Evolutionary conservation across 2,797 vertebrate genomes (phyloP).

Genomic region (Halcyon badia): DNA sequence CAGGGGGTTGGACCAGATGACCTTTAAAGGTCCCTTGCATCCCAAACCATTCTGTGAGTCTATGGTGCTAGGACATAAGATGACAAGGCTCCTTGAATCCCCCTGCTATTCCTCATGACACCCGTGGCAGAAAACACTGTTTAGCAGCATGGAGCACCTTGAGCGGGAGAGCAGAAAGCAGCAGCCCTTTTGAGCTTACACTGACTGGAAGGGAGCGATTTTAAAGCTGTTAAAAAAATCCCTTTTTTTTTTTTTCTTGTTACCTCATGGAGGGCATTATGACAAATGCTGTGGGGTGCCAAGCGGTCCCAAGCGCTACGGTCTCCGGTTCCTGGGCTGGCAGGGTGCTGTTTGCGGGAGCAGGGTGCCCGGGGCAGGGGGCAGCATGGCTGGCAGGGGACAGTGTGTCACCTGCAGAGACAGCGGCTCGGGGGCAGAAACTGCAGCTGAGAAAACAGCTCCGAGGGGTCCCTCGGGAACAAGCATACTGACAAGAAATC

Average conservation of each 20-base stretch:
- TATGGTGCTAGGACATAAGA: not conserved
- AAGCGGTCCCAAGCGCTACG: not conserved
- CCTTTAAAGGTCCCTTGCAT: not conserved
- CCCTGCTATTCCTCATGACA: not conserved
- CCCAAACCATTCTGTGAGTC: not conserved
- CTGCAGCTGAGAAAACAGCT: fast-evolving
- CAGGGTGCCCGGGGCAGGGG: not conserved
- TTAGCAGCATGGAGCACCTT: not conserved
- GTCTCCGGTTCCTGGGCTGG: not conserved
- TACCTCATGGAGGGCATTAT: not conserved
- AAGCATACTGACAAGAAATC: not conserved
- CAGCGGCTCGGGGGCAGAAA: fast-evolving
- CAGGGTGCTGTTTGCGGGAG: not conserved
- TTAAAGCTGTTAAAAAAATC: not conserved
- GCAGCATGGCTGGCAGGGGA: not conserved
- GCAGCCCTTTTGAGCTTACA: not conserved
- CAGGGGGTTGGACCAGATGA: not conserved
- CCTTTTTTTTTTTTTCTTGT: fast-evolving
- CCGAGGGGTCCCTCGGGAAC: not conserved
- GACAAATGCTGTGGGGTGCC: not conserved
- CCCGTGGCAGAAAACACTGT: not conserved
- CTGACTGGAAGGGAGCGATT: not conserved
- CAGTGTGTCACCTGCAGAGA: not conserved
- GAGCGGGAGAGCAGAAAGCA: not conserved
- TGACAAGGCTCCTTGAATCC: not conserved